Evolutionary conservation across 2,797 vertebrate species (phyloP).

Genomic region (Sylvilagus floridanus): DNA sequence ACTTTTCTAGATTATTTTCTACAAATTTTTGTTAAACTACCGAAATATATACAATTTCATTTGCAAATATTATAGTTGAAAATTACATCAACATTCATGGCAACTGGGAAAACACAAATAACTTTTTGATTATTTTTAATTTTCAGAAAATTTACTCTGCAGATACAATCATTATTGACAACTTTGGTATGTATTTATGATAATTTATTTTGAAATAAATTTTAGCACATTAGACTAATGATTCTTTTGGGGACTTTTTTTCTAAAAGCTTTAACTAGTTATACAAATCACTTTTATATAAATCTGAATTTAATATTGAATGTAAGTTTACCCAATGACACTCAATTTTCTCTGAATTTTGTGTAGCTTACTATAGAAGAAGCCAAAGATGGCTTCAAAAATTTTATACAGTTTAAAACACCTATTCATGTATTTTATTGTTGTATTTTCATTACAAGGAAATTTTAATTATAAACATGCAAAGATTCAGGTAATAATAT

Average conservation of each 20-base stretch:
- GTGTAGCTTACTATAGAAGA: neutral
- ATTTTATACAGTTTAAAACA: neutral
- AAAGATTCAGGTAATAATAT: neutral
- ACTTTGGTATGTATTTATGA: neutral
- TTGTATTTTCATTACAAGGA: neutral
- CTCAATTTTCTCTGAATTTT: conserved; percentile 14
- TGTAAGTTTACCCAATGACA: neutral
- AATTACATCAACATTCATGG: neutral
- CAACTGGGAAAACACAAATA: conserved; percentile 1
- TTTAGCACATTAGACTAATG: neutral
- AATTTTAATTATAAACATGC: conserved; percentile 33
- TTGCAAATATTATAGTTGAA: conserved; percentile 1
- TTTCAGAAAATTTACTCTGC: neutral
- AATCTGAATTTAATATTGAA: conserved; percentile 42
- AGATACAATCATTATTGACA: neutral
- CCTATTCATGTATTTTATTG: neutral
- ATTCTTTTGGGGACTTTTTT: neutral
- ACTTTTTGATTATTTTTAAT: conserved; percentile 32
- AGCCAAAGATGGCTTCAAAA: neutral
- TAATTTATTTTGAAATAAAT: conserved; percentile 30
- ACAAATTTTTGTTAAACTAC: neutral
- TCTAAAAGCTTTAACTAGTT: neutral
- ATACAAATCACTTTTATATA: neutral
- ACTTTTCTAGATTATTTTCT: neutral
- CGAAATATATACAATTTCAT: conserved; percentile 15